These are phyloP conservation scores for Muscina levida DNA, from an alignment of 2,888 invertebrate genomes.

Conservation along the genomic window DNA sequence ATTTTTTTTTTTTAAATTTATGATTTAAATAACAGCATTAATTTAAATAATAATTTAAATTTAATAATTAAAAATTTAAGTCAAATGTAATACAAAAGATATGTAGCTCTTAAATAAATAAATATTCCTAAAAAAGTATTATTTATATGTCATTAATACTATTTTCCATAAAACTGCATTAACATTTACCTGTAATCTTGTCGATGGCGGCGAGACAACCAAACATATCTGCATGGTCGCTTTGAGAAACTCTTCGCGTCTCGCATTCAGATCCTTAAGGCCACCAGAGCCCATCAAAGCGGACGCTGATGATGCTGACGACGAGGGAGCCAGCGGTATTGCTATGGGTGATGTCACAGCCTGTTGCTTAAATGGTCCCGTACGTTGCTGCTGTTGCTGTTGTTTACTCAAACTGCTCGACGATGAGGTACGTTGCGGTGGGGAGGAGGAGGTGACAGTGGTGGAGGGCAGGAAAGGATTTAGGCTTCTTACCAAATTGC, in stretches of 20 bases:
- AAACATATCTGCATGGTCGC: slow-evolving; percentile 88
- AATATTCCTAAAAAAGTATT: background rate
- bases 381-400: slow-evolving; percentile 68
- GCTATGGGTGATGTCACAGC: slow-evolving; percentile 67
- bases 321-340: background rate
- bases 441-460: slow-evolving; percentile 55
- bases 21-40: too few species aligned
- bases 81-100: background rate
- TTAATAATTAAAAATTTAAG: background rate
- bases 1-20: too few species aligned
- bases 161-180: background rate
- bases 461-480: slow-evolving; percentile 76
- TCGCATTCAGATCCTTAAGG: slow-evolving; percentile 76
- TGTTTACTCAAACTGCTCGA: slow-evolving; percentile 65
- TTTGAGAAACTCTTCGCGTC: slow-evolving; percentile 85
- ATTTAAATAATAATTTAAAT: background rate
- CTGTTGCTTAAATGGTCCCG: slow-evolving; percentile 69
- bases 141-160: background rate
- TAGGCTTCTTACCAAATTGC: slow-evolving; percentile 72
- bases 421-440: slow-evolving; percentile 67
- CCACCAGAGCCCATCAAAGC: slow-evolving; percentile 63
- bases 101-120: background rate
- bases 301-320: slow-evolving; percentile 64
- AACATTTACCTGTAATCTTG: slow-evolving; percentile 78
- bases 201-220: slow-evolving; percentile 85